A percentile compares a stretch with the other conserved stretches of the same genome.
Conservation (phyloP, 2,113 vertebrate genomes). For the Syngnathoides biaculeatus region DNA sequence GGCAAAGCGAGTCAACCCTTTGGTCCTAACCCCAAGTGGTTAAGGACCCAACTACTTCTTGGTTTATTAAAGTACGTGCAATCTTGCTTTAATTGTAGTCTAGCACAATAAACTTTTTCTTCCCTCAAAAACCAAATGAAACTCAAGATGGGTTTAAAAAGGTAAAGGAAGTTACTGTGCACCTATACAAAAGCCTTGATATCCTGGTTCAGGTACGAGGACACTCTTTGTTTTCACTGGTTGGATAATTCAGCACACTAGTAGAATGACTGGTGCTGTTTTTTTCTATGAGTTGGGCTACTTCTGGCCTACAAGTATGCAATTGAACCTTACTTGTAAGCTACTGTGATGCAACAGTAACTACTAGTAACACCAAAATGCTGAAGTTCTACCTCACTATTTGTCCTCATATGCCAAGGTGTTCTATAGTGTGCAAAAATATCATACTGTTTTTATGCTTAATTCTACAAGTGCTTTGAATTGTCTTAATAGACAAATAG, state of each 20-base stretch:
- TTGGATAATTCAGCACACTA: too few species aligned
- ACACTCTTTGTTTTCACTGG: too few species aligned
- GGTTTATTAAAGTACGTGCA: neutral
- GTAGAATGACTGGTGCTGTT: too few species aligned
- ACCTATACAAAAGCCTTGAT: too few species aligned
- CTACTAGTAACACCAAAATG: too few species aligned
- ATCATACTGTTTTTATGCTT: neutral
- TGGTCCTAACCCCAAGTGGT: neutral
- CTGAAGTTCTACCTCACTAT: too few species aligned
- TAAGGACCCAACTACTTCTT: neutral
- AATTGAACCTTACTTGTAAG: too few species aligned
- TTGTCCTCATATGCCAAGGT: neutral
- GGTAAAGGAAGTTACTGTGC: neutral
- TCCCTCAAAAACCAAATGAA: neutral
- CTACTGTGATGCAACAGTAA: too few species aligned
- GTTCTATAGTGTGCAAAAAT: neutral
- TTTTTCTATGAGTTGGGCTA: too few species aligned
- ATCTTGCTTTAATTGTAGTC: constrained; percentile 8
- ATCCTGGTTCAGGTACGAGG: too few species aligned
- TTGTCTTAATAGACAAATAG: neutral
- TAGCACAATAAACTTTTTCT: neutral
- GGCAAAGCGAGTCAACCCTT: neutral
- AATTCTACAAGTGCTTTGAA: neutral
- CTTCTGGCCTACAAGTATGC: too few species aligned
- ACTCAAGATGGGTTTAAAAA: neutral